Evolutionary conservation across 2,797 vertebrate species (phyloP), one percentile per base, ranked within the genome.

Genomic region (Heliangelus exortis): DNA sequence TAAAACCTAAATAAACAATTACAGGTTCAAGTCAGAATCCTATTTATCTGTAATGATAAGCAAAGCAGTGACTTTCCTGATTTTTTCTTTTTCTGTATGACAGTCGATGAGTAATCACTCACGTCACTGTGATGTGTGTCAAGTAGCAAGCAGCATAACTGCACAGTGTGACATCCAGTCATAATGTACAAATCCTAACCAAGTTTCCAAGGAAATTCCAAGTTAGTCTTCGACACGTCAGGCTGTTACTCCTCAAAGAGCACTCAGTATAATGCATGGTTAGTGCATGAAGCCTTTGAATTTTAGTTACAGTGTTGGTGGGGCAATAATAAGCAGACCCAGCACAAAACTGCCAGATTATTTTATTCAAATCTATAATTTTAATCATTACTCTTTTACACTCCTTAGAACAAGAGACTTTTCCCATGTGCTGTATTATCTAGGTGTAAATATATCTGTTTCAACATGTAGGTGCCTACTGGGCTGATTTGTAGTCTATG

Each of bases 1-100:
- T 36, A 57, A 86, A 81, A 94, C 31, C 76, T 81, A 89, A 95
- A 81, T 26, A 91, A 91, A 91, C 58, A 93, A 48, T 43, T 75
- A 54, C 34, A 92, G 1, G 6, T 66, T 87, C 58, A 65, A 51
- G 34, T 68, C 19, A 85, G 80, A 89, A 84, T 76, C 51, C 36
- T 87, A 26, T 48, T 88, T 79, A 81, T 83, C 69, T 90, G 47
- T 59, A 78, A 58, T 2, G 6, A 59, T 33, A 81, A 61, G 48
- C 39, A 89, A 92, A 58, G 51, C 65, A 89, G 36, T 20, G 65
- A 47, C 65, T 85, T 86, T 85, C 62, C 78, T 74, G 62, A 76
- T 53, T 0, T 0, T 55, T 63, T n/a, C 41, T 66, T 87, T 86
- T 88, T 89, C n/a, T 58, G 21, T 55, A 22, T 19, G 54, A 53